Base-by-base conservation (phyloP, 30 jellyfish, hydroid and myxozoan genomes). In the Morbakka virulenta region DNA sequence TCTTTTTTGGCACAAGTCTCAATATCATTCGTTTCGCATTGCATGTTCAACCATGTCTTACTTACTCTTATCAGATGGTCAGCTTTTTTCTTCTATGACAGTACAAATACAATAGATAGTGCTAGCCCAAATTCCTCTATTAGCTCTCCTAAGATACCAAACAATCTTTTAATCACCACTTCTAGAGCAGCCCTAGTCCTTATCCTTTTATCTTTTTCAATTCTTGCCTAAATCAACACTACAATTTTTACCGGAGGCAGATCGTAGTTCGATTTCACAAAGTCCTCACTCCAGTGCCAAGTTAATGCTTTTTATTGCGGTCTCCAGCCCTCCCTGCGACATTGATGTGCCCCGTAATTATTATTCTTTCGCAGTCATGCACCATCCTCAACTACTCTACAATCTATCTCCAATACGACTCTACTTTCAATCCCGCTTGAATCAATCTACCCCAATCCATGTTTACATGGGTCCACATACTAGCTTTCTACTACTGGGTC, bases 391-490 rank as follows among this genome's bases (percentile, higher is more conserved):
- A 67, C 86, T 77, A 75, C 2, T 76, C 80, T 13, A 65, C 22
- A 65, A 65, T 28, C 62, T 32, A 12, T 31, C 22, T 32, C 62
- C 86, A 17, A 75, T 26, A 27, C 22, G 25, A 33, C 53, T 77
- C 78, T 77, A 17, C 53, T 28, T 17, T 65, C 86, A 2, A 75
- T 14, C n/a, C 67, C 53, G 77, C 86, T 75, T 41, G 64, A n/a
- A n/a, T n/a, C n/a, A n/a, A n/a, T n/a, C n/a, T n/a, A n/a, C n/a
- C n/a, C n/a, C n/a, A n/a, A n/a, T n/a, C n/a, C n/a, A n/a, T n/a
- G n/a, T n/a, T n/a, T n/a, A n/a, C 86, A 75, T 75, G 77, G 41
- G 67, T 27, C 80, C 86, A 75, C 4, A 75, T 4, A 4, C 79
- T 3, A 47, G 63, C 25, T 14, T 1, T 22, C 33, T 25, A 51